These are phyloP conservation scores for Trichosurus vulpecula DNA, from an alignment of 2,797 vertebrate genomes.

Conservation along the genomic window DNA sequence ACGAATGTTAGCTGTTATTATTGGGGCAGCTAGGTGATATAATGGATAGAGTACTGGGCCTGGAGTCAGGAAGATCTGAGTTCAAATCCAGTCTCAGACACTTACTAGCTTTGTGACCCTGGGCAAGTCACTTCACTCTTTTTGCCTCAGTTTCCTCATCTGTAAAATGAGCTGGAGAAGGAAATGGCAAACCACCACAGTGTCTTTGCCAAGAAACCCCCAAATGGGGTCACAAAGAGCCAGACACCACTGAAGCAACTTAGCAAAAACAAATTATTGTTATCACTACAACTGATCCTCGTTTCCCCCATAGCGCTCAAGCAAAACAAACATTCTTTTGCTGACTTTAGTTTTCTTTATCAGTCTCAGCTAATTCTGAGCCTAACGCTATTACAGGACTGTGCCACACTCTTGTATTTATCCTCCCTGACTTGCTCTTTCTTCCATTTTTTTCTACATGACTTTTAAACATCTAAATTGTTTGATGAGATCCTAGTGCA, in stretches of 20 bases:
- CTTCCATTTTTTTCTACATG: neutral
- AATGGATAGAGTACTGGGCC: neutral
- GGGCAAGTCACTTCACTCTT: neutral
- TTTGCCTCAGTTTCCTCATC: neutral
- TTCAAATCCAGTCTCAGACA: neutral
- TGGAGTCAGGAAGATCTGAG: neutral
- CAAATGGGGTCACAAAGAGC: neutral
- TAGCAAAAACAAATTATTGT: neutral
- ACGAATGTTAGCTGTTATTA: neutral
- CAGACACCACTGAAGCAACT: too few species aligned
- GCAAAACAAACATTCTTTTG: neutral
- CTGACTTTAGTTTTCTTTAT: neutral
- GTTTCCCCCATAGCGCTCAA: neutral
- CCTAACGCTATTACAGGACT: neutral
- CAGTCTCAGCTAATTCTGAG: neutral
- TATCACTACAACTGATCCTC: neutral
- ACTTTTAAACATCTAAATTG: neutral
- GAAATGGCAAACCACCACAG: neutral
- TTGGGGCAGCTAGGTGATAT: neutral
- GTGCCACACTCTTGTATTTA: neutral
- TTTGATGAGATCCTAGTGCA: neutral
- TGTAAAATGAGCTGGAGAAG: neutral
- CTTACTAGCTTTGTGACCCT: neutral
- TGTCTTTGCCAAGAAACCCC: neutral
- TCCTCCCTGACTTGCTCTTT: neutral